These are phyloP conservation scores for Parnassius mnemosyne DNA, from an alignment of 2,888 invertebrate species.

Conservation along the genomic window DNA sequence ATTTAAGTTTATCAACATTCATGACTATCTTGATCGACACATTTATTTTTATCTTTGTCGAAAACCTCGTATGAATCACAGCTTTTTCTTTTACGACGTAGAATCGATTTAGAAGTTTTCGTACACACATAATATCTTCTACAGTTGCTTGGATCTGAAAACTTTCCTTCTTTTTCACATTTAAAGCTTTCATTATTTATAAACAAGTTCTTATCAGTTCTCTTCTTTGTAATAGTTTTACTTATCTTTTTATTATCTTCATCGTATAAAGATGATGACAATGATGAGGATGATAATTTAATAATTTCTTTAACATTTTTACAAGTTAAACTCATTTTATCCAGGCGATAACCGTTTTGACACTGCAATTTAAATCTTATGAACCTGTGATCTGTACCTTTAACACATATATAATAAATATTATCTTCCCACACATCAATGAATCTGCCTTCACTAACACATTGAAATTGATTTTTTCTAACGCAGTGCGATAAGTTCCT, in stretches of 20 bases:
- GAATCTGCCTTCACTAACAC: conserved; percentile 65
- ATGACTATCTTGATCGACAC: conserved; percentile 56
- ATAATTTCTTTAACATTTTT: conserved; percentile 31
- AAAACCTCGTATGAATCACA: conserved; percentile 69
- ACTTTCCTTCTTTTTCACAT: conserved; percentile 59
- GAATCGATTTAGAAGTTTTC: conserved; percentile 46
- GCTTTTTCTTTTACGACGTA: conserved; percentile 55
- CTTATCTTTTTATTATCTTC: conserved; percentile 31
- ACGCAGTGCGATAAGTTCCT: conserved; percentile 70
- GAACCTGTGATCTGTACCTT: conserved; percentile 42
- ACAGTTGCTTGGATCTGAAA: conserved; percentile 59
- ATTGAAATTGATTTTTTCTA: conserved; percentile 70
- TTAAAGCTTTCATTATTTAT: conserved; percentile 37
- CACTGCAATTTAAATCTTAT: conserved; percentile 64
- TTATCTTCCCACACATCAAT: conserved; percentile 56
- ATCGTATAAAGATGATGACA: conserved; percentile 34
- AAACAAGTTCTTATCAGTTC: conserved; percentile 27
- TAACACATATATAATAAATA: conserved; percentile 68
- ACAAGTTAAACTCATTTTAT: conserved; percentile 55
- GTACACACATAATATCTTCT: conserved; percentile 70
- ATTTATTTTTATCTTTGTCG: conserved; percentile 56
- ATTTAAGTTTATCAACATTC: conserved; percentile 41
- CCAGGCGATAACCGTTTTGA: conserved; percentile 53
- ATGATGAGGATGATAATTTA: conserved; percentile 30
- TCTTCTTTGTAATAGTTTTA: conserved; percentile 15